A percentile compares a stretch with the other conserved stretches of the same genome.
Conservation (phyloP, 2,797 vertebrate species). For the Capromys pilorides region DNA sequence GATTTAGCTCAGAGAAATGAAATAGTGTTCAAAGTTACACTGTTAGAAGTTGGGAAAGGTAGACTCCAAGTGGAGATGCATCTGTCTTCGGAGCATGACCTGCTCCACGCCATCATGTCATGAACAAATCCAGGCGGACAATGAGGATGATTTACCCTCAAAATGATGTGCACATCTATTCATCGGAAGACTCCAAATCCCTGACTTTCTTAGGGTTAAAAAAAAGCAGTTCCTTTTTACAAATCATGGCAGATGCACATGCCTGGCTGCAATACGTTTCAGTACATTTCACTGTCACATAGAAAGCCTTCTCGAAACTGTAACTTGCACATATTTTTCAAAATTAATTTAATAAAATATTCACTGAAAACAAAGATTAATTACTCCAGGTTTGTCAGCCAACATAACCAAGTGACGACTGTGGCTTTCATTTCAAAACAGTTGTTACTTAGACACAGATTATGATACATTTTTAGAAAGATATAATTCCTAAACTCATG, state of each 20-base stretch:
- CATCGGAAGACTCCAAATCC: neutral
- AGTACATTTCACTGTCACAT: conserved; percentile 68
- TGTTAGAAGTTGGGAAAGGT: neutral
- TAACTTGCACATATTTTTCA: conserved; percentile 82
- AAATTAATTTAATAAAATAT: conserved; percentile 87
- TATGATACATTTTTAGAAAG: conserved; percentile 79
- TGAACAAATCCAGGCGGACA: neutral
- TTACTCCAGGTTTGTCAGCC: conserved; percentile 83
- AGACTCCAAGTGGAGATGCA: neutral
- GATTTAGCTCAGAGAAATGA: neutral
- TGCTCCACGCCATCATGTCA: neutral
- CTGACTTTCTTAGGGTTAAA: conserved; percentile 45
- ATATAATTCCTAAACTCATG: conserved; percentile 77
- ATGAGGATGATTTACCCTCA: neutral
- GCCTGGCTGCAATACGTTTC: conserved; percentile 65
- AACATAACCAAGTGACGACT: conserved; percentile 79
- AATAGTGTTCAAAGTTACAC: neutral
- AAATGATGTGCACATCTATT: neutral
- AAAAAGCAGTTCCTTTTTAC: conserved; percentile 56
- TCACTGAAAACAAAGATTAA: conserved; percentile 85
- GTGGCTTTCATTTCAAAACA: conserved; percentile 85
- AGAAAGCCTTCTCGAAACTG: conserved; percentile 63
- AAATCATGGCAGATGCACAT: conserved; percentile 65
- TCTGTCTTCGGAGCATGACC: neutral
- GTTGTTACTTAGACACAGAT: conserved; percentile 82